Evolutionary conservation across 1,140 invertebrate genomes (phyloP).

Genomic region (Neomicropteryx cornuta): DNA sequence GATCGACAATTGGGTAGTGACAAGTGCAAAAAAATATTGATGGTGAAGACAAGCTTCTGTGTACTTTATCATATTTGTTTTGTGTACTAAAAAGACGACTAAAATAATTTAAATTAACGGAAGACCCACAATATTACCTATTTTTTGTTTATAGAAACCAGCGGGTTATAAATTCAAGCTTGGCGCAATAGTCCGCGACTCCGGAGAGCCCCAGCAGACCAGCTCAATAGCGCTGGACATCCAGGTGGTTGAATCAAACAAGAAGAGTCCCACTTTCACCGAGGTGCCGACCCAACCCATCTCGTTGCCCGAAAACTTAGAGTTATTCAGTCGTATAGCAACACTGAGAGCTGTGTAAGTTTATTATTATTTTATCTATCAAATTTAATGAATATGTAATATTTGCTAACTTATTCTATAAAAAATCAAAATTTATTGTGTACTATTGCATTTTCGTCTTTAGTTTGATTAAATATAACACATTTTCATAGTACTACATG

Average conservation of each 20-base stretch:
- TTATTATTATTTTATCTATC: conserved; percentile 4
- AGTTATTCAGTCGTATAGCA: conserved; percentile 55
- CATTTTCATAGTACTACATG: no score
- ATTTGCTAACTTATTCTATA: no score
- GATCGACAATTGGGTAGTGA: no score
- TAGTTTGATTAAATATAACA: no score
- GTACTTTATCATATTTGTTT: no score
- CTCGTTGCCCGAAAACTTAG: conserved; percentile 59
- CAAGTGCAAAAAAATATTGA: no score
- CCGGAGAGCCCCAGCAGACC: conserved; percentile 48
- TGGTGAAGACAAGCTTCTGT: no score
- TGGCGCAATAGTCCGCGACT: conserved; percentile 64
- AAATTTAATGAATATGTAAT: neutral
- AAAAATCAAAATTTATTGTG: conserved; percentile 1
- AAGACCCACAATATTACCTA: no score
- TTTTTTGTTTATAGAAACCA: conserved; percentile 44
- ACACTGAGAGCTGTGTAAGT: conserved; percentile 57
- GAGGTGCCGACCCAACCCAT: conserved; percentile 47
- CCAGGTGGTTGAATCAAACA: conserved; percentile 75
- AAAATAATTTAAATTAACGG: no score
- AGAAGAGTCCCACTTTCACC: conserved; percentile 70
- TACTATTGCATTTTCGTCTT: neutral
- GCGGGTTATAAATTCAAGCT: conserved; percentile 60
- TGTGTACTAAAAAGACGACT: no score
- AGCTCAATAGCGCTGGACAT: conserved; percentile 66